Evolutionary conservation across 2,888 invertebrate genomes (phyloP), one percentile per base, ranked within the genome.

Genomic region (Allophyes oxyacanthae): DNA sequence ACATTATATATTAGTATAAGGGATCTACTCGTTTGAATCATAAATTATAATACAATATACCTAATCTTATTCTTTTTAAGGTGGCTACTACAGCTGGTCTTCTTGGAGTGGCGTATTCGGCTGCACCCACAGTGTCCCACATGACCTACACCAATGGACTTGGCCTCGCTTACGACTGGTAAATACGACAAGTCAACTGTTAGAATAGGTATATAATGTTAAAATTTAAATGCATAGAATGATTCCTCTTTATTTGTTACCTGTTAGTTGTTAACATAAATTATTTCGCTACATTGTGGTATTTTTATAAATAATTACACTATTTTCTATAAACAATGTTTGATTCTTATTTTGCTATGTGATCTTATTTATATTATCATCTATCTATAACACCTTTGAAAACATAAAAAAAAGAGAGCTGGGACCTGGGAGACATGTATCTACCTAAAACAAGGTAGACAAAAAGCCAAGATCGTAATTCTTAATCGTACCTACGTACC

Each of bases 121-220:
- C 95, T 30, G 95, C 95, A 10, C 95, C 95, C 8, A 92, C 95
- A 11, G 95, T 95, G 1, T 95, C 95, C n/a, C 95, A 95, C 84
- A 95, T 95, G 92, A 92, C 93, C 40, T 95, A 95, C 85, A 84
- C 91, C 53, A 94, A 94, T 74, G 95, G 94, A 70, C 88, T 95
- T 32, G 95, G 95, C n/a, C 81, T 94, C 28, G 88, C 90, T 11
- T 95, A 95, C 82, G 88, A 90, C 65, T 95, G 95, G 95, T 95
- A 94, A 89, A 83, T 37, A 2, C 11, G 6, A 36, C 40, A 11
- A 20, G 40, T 32, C 42, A 38, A 46, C 28, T 58, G 41, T 44
- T 65, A 64, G 53, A 53, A 33, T n/a, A n/a, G n/a, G n/a, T n/a
- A n/a, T 68, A 57, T 63, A 44, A 72, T 75, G 64, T 62, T 45